Base-by-base conservation (phyloP, 1,140 invertebrate genomes). In the Magallana angulata region DNA sequence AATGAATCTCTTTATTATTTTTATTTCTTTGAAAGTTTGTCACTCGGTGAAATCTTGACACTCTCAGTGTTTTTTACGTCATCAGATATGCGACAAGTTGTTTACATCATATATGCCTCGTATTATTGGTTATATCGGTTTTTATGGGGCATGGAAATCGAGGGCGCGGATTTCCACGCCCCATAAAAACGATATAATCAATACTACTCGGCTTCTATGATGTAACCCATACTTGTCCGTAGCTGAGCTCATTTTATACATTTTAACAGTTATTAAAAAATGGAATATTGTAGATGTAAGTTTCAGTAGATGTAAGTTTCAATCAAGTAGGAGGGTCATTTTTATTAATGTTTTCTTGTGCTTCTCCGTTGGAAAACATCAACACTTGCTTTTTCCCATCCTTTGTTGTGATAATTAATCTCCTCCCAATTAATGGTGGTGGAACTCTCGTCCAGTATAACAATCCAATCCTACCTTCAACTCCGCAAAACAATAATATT, bases 381-480 rank as follows among this genome's bases (percentile, higher is more conserved):
- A 80, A 36, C 14, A 80, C 71, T 48, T 80, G 24, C 12, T 14
- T 56, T 80, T 36, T 80, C 18, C 48, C 24, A 36, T 56, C 71
- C 24, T 80, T 80, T 36, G 24, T 30, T 12, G 12, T 80, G n/a
- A 80, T 24, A 24, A 24, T 80, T 16, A 80, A 24, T 24, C 71
- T 80, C 48, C 48, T 80, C 24, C 71, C 71, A 11, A 36, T 30
- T 24, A 80, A 12, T 80, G 71, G 30, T 80, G 71, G 71, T 80
- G 71, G 71, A 11, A 80, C 48, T 56, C 71, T 80, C 60, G 18
- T 62, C 60, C 60, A 62, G 14, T 12, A n/a, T n/a, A 16, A n/a
- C 60, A 62, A 12, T 16, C 60, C 60, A 12, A 62, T 12, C 60
- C 18, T 12, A 62, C 60, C 60, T 16, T 62, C 18, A 5, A 62